These are phyloP conservation scores for Dolichopus griseipennis DNA, from an alignment of 2,888 invertebrate species.

Conservation along the genomic window DNA sequence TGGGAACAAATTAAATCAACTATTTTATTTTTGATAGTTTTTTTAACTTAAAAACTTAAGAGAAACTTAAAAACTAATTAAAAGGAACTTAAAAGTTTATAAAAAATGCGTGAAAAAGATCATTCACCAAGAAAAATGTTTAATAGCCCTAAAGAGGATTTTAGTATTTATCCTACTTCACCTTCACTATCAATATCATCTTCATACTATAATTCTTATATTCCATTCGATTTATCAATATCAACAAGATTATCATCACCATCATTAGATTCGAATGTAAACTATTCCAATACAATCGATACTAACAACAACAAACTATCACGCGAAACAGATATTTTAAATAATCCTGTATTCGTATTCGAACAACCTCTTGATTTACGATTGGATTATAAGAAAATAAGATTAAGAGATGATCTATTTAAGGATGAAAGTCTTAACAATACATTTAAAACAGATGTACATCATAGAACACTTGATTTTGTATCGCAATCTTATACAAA, in stretches of 20 bases:
- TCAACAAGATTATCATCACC: too few relatives aligned
- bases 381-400: conserved; percentile 68
- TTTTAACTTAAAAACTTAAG: too few relatives aligned
- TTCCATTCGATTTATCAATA: too few relatives aligned
- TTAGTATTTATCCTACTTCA: too few relatives aligned
- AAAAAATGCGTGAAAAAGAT: conserved; percentile 82
- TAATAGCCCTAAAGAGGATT: conserved; percentile 52
- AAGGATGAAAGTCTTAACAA: conserved; percentile 78
- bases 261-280: too few relatives aligned
- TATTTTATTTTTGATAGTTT: too few relatives aligned
- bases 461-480: not conserved
- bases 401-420: conserved; percentile 39
- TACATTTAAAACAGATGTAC: conserved; percentile 37
- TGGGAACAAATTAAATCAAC: too few relatives aligned
- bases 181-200: conserved; percentile 44
- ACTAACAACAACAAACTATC: conserved; percentile 25
- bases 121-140: conserved; percentile 84
- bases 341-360: conserved; percentile 30
- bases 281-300: too few relatives aligned
- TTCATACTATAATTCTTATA: conserved; percentile 43
- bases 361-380: conserved; percentile 84
- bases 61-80: too few relatives aligned
- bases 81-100: conserved; percentile 8
- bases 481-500: not conserved
- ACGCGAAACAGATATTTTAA: conserved; percentile 27